These are phyloP conservation scores for Drosophila kikkawai DNA, from an alignment of 1,140 invertebrate genomes.

Conservation along the genomic window DNA sequence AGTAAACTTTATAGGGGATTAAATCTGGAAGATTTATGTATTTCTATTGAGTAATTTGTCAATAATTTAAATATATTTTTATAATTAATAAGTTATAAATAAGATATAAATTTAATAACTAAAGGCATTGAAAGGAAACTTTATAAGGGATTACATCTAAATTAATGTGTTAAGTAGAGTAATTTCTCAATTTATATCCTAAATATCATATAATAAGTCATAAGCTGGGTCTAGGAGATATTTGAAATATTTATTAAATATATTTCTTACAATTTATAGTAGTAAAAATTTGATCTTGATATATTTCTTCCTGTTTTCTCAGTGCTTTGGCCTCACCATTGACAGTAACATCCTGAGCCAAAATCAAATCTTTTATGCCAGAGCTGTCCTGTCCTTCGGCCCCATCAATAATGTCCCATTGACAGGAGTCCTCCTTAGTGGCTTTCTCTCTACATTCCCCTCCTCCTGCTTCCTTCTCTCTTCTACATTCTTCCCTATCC, in stretches of 20 bases:
- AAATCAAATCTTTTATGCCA: slow-evolving; percentile 81
- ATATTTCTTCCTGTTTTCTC: no score
- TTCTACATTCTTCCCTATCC: slow-evolving; percentile 7
- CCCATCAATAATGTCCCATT: slow-evolving; percentile 76
- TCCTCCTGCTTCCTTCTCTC: not conserved
- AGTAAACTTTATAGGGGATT: not conserved
- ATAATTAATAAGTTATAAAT: not conserved
- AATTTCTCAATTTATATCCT: no score
- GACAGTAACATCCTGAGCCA: slow-evolving; percentile 32
- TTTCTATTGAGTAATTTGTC: not conserved
- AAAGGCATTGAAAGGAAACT: no score
- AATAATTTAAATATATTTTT: not conserved
- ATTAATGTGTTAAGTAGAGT: no score
- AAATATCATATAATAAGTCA: no score
- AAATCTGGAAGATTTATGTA: not conserved
- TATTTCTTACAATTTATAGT: not conserved
- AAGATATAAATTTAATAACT: no score
- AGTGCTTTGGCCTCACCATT: slow-evolving; percentile 10
- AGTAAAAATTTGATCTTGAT: no score
- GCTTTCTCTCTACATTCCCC: slow-evolving; percentile 21
- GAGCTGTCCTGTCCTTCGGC: slow-evolving; percentile 42
- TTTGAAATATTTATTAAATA: no score
- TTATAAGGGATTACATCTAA: no score
- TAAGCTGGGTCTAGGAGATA: no score
- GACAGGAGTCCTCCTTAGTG: slow-evolving; percentile 55